Conservation (phyloP, 2,797 vertebrate genomes). For the Malurus splendens region DNA sequence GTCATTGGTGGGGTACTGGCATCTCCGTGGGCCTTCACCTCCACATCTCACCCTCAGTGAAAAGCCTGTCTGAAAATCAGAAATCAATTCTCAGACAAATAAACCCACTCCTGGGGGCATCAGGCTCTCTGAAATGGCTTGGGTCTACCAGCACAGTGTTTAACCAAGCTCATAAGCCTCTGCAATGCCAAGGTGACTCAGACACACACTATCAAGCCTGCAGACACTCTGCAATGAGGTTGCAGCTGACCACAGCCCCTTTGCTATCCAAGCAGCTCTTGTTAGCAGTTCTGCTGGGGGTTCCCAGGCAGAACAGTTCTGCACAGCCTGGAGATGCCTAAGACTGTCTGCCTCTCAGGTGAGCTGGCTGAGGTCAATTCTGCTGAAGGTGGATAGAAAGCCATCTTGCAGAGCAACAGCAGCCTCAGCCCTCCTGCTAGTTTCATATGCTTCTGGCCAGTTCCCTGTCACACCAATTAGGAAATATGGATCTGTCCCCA, state of each 20-base stretch:
- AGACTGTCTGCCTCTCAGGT: not conserved
- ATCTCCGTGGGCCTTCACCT: not conserved
- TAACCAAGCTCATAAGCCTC: not conserved
- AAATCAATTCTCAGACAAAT: not conserved
- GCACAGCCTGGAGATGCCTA: not conserved
- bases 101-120: not conserved
- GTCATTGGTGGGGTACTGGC: not conserved
- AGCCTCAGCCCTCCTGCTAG: not conserved
- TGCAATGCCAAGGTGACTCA: not conserved
- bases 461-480: not conserved
- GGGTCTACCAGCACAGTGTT: not conserved
- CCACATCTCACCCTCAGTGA: rapidly evolving
- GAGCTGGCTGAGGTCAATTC: not conserved
- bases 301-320: not conserved
- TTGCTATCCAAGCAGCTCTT: not conserved
- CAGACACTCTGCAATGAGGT: not conserved
- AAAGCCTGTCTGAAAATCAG: not conserved
- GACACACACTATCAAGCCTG: not conserved
- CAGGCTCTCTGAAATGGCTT: not conserved
- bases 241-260: not conserved
- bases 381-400: not conserved
- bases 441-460: not conserved
- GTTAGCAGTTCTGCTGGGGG: not conserved
- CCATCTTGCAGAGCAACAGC: not conserved
- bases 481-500: not conserved